Percentiles rank a stretch among this genome's conserved stretches.
Conservation (phyloP, 2,888 invertebrate genomes). For the Lypha dubia region DNA sequence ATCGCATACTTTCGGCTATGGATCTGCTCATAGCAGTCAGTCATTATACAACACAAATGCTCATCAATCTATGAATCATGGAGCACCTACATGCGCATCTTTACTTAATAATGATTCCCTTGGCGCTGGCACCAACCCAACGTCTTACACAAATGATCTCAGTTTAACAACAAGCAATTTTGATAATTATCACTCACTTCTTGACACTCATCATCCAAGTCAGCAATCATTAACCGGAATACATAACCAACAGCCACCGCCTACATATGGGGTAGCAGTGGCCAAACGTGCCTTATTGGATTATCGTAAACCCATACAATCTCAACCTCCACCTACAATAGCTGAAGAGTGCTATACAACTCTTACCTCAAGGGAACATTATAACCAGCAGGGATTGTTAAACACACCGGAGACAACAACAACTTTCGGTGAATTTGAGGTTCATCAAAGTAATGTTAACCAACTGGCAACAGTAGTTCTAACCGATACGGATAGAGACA, state of each 20-base stretch:
- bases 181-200: conserved; percentile 74
- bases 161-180: conserved; percentile 73
- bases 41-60: conserved; percentile 39
- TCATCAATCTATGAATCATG: conserved; percentile 59
- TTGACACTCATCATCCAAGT: conserved; percentile 40
- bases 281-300: conserved; percentile 74
- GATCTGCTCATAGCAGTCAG: conserved; percentile 56
- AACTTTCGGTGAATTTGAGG: conserved; percentile 54
- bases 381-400: conserved; percentile 56
- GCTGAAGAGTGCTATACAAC: conserved; percentile 41
- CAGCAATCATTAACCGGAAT: conserved; percentile 24
- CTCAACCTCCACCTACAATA: conserved; percentile 50
- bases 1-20: conserved; percentile 56
- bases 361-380: conserved; percentile 57
- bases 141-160: conserved; percentile 77
- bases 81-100: conserved; percentile 44
- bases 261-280: conserved; percentile 48
- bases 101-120: conserved; percentile 50
- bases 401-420: conserved; percentile 61
- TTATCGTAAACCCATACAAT: conserved; percentile 76
- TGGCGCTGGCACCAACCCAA: conserved; percentile 69
- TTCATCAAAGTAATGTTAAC: background rate
- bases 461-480: background rate
- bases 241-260: conserved; percentile 58
- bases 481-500: background rate